phyloP scores from a whole-genome alignment of 2,888 invertebrate species.

The Chymomyza fuscimana region DNA sequence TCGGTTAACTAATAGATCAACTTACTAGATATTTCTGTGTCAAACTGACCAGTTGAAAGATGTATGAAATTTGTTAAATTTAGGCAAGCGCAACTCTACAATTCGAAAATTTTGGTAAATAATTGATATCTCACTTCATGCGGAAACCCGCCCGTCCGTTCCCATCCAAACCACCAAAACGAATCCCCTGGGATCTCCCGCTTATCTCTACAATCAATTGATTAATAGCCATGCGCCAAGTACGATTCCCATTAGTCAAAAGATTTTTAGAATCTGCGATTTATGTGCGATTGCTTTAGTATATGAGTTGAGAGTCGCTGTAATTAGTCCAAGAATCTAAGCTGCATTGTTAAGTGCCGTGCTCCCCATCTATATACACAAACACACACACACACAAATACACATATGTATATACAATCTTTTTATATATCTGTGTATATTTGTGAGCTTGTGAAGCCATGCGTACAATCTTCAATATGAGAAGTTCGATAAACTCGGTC shows the following conservation, averaged over 20 bases:
- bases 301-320: not conserved
- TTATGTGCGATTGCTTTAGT: not conserved
- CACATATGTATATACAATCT: not conserved
- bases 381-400: not conserved
- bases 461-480: constrained; percentile 74
- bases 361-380: not conserved
- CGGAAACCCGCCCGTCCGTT: too few relatives aligned
- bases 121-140: not conserved
- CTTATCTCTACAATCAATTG: not conserved
- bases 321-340: constrained; percentile 1
- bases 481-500: constrained; percentile 66
- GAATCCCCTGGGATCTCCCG: too few relatives aligned
- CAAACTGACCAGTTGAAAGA: too few relatives aligned
- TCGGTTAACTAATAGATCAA: too few relatives aligned
- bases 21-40: too few relatives aligned
- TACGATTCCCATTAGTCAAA: not conserved
- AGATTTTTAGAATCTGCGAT: not conserved
- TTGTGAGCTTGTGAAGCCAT: constrained; percentile 62
- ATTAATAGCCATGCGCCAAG: not conserved
- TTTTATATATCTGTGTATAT: constrained; percentile 7
- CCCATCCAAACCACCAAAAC: too few relatives aligned
- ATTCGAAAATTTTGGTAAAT: not conserved
- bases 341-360: not conserved
- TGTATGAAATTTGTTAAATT: too few relatives aligned
- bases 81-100: too few relatives aligned